A percentile compares a stretch with the other conserved stretches of the same genome.
Conservation (phyloP, 2,113 vertebrate genomes). For the Nyctibius bracteatus region DNA sequence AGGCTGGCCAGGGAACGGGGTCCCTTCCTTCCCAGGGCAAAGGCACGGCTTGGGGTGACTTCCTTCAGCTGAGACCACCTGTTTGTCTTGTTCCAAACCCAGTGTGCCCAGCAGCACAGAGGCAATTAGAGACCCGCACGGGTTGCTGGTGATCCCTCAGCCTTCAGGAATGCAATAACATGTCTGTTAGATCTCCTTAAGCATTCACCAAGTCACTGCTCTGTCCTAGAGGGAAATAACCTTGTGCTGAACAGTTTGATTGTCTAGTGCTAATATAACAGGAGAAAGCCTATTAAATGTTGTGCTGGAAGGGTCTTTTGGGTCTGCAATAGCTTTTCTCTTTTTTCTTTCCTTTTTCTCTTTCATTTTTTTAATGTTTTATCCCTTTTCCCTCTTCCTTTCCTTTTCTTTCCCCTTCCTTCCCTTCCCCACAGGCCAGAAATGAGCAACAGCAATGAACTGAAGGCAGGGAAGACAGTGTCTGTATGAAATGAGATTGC, state of each 20-base stretch:
- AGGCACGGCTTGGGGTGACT: neutral
- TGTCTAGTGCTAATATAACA: conserved; percentile 39
- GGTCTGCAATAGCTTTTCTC: neutral
- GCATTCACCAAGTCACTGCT: neutral
- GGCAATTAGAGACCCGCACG: conserved; percentile 21
- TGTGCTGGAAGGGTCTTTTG: neutral
- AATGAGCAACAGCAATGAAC: neutral
- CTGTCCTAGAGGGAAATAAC: conserved; percentile 10
- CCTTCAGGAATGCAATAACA: conserved; percentile 61
- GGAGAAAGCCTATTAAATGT: conserved; percentile 12
- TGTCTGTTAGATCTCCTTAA: conserved; percentile 37
- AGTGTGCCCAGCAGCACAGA: neutral
- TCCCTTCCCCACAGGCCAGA: neutral
- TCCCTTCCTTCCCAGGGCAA: neutral
- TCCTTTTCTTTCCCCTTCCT: neutral
- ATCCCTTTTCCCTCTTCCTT: neutral
- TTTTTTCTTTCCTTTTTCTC: neutral
- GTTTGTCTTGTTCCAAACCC: neutral
- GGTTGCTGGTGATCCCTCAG: neutral
- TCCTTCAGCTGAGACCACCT: neutral
- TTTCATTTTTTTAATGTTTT: too few species aligned
- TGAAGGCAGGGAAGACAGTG: neutral
- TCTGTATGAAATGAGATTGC: neutral
- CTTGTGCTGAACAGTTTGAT: neutral
- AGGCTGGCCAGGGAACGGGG: neutral